Conservation (phyloP, 2,113 vertebrate species). For the Clarias magur region DNA sequence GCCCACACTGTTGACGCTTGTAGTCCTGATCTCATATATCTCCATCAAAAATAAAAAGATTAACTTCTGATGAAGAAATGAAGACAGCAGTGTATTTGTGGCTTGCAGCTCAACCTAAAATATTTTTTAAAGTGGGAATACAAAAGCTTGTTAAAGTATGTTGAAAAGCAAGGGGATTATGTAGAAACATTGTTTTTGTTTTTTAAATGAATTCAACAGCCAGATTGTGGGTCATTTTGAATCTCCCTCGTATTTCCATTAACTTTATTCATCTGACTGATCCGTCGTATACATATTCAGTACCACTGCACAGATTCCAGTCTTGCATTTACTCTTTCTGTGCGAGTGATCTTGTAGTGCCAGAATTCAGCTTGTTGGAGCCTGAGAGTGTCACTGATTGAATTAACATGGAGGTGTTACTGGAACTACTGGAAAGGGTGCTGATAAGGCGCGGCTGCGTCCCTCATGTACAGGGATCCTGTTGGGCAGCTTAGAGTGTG, state of each 20-base stretch:
- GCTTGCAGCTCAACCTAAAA: too few species aligned
- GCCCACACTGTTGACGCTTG: too few species aligned
- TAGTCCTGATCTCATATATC: too few species aligned
- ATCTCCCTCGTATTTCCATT: neutral
- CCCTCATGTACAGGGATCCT: constrained; percentile 19
- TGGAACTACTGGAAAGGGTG: constrained; percentile 10
- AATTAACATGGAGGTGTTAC: neutral
- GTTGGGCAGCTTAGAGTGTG: constrained; percentile 26
- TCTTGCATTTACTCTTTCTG: neutral
- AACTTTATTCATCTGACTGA: neutral
- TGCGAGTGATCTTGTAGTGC: neutral
- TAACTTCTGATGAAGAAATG: too few species aligned
- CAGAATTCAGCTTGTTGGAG: neutral
- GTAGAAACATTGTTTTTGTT: too few species aligned
- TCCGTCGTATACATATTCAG: neutral
- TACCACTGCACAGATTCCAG: neutral
- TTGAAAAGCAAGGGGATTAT: too few species aligned
- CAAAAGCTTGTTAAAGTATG: too few species aligned
- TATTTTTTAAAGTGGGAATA: too few species aligned
- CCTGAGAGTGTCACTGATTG: neutral
- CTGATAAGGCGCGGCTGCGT: constrained; percentile 36
- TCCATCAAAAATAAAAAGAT: too few species aligned
- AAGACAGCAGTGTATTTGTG: too few species aligned
- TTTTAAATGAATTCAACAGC: too few species aligned
- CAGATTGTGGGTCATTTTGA: too few species aligned